Conservation (phyloP, 1,140 invertebrate genomes). For the Eumeta japonica region DNA sequence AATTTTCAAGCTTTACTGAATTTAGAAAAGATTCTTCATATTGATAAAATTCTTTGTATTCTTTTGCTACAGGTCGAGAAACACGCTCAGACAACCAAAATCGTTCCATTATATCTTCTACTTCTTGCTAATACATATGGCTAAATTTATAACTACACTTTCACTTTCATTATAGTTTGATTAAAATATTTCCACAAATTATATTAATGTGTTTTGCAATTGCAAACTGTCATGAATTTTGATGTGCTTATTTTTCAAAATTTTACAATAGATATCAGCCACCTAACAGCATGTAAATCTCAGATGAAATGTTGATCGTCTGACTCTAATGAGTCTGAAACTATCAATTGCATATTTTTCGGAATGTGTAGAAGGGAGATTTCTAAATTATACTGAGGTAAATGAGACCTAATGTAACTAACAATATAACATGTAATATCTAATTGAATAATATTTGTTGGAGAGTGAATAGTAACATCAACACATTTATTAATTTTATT, state of each 20-base stretch:
- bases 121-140: conserved; percentile 2
- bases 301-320: conserved; percentile 11
- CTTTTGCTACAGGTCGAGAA: background rate
- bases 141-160: conserved; percentile 6
- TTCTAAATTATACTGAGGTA: conserved; percentile 11
- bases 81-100: conserved; percentile 9
- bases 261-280: conserved; percentile 14
- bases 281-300: conserved; percentile 15
- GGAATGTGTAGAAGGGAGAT: conserved; percentile 9
- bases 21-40: conserved; percentile 8
- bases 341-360: conserved; percentile 9
- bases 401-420: conserved; percentile 8
- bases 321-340: too few species aligned
- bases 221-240: conserved; percentile 2
- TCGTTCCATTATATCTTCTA: conserved; percentile 7
- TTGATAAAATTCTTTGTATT: conserved; percentile 4
- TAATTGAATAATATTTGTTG: conserved; percentile 4
- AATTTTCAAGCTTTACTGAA: conserved; percentile 7
- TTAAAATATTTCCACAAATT: conserved; percentile 7
- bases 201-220: conserved; percentile 11
- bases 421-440: conserved; percentile 10
- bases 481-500: conserved; percentile 11
- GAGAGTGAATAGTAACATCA: conserved; percentile 7
- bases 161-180: too few species aligned
- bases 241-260: conserved; percentile 5